These are phyloP conservation scores for Aphidius gifuensis DNA, from an alignment of 1,140 invertebrate genomes.

Conservation along the genomic window DNA sequence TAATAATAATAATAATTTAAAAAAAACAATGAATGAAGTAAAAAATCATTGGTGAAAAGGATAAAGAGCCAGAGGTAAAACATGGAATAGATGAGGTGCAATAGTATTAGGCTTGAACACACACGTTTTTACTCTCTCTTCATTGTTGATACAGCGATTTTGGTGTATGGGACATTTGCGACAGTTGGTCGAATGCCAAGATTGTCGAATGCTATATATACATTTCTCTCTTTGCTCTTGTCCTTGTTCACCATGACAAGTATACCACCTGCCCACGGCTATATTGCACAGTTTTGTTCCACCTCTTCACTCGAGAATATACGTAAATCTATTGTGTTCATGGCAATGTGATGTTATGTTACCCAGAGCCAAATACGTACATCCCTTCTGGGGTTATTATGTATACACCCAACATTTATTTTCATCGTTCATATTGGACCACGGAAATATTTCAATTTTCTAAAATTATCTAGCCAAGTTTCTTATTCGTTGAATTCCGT, in stretches of 20 bases:
- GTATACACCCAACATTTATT: conserved; percentile 11
- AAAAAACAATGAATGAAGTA: too few species aligned
- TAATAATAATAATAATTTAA: too few species aligned
- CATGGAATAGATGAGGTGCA: too few species aligned
- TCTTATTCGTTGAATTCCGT: conserved; percentile 4
- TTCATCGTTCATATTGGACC: conserved; percentile 11
- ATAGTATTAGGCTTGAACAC: background rate
- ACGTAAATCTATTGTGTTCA: conserved; percentile 33
- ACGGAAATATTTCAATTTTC: conserved; percentile 22
- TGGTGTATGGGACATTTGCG: conserved; percentile 14
- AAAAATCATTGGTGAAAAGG: background rate
- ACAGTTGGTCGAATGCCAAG: conserved; percentile 32
- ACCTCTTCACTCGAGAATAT: conserved; percentile 23
- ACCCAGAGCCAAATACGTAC: conserved; percentile 21
- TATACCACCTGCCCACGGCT: conserved; percentile 8
- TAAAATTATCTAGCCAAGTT: conserved; percentile 6
- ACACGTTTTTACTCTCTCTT: background rate
- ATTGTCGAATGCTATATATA: conserved; percentile 21
- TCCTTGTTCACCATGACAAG: too few species aligned
- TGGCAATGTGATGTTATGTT: conserved; percentile 15
- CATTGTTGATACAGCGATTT: background rate
- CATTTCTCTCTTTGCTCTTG: background rate
- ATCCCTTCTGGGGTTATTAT: conserved; percentile 8
- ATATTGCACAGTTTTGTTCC: conserved; percentile 20
- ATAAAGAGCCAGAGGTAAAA: background rate